These are phyloP conservation scores for Drosophila athabasca DNA, from an alignment of 1,140 invertebrate species.

Conservation along the genomic window DNA sequence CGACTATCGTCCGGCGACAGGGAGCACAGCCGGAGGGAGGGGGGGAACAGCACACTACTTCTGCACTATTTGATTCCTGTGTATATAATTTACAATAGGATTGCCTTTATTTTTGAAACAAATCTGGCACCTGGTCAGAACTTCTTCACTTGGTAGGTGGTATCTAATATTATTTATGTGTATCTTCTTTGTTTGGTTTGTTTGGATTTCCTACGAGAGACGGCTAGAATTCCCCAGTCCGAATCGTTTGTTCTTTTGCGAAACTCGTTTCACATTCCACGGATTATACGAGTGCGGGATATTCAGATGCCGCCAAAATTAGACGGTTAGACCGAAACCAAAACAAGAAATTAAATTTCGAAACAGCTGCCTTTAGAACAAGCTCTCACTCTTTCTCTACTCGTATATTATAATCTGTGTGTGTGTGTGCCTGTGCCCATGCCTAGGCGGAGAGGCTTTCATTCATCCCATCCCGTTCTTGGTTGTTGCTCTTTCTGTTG, in stretches of 20 bases:
- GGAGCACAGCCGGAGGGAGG: too few relatives aligned
- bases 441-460: constrained; percentile 20
- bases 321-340: constrained; percentile 19
- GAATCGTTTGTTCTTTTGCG: constrained; percentile 70
- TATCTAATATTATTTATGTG: constrained; percentile 37
- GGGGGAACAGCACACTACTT: too few relatives aligned
- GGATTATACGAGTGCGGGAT: constrained; percentile 40
- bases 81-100: too few relatives aligned
- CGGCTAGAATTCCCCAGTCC: constrained; percentile 45
- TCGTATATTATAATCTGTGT: constrained; percentile 18
- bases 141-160: constrained; percentile 6
- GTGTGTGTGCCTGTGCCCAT: constrained; percentile 3
- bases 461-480: constrained; percentile 43
- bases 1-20: too few relatives aligned
- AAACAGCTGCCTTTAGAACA: constrained; percentile 48
- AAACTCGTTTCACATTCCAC: constrained; percentile 67
- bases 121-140: not conserved
- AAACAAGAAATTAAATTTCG: constrained; percentile 61
- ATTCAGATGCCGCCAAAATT: constrained; percentile 33
- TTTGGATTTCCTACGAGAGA: constrained; percentile 32
- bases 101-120: too few relatives aligned
- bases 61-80: too few relatives aligned
- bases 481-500: not conserved
- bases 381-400: constrained; percentile 11
- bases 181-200: constrained; percentile 39